These are phyloP conservation scores for Leptothorax acervorum DNA, from an alignment of 2,888 invertebrate species.

Conservation along the genomic window DNA sequence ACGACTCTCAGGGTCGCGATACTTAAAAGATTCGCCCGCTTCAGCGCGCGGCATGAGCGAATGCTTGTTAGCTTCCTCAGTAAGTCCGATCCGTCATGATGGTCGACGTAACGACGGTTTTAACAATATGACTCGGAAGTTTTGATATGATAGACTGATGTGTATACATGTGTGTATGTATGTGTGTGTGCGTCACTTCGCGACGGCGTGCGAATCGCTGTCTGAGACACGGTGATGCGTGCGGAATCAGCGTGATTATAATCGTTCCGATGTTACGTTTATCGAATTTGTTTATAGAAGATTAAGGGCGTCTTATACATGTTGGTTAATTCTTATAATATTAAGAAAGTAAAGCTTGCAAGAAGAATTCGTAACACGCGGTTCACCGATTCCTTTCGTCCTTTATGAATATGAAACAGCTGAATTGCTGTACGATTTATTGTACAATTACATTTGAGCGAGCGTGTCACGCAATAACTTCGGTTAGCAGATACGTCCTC, in stretches of 20 bases:
- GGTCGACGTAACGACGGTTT: slow-evolving; percentile 36
- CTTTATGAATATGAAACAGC: not conserved
- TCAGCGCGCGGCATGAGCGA: slow-evolving; percentile 80
- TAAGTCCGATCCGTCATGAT: slow-evolving; percentile 78
- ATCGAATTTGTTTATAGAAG: slow-evolving; percentile 8
- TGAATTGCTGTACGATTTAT: not conserved
- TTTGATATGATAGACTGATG: slow-evolving; percentile 63
- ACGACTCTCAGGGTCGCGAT: slow-evolving; percentile 83
- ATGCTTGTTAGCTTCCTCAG: slow-evolving; percentile 82
- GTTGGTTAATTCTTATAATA: not conserved
- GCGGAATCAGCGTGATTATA: slow-evolving; percentile 21
- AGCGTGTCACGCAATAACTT: not conserved
- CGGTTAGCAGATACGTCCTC: not conserved
- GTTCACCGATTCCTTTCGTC: not conserved
- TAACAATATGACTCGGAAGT: slow-evolving; percentile 46
- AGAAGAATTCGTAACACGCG: not conserved
- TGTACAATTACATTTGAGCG: not conserved
- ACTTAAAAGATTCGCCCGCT: slow-evolving; percentile 81
- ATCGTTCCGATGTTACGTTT: slow-evolving; percentile 7
- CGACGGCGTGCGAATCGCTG: slow-evolving; percentile 6
- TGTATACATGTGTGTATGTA: slow-evolving; percentile 8
- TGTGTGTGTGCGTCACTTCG: slow-evolving; percentile 31
- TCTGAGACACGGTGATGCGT: slow-evolving; percentile 69
- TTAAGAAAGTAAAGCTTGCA: not conserved
- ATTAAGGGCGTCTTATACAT: not conserved